Conservation (phyloP, 2,888 invertebrate species). For the Halictus quadricinctus region DNA sequence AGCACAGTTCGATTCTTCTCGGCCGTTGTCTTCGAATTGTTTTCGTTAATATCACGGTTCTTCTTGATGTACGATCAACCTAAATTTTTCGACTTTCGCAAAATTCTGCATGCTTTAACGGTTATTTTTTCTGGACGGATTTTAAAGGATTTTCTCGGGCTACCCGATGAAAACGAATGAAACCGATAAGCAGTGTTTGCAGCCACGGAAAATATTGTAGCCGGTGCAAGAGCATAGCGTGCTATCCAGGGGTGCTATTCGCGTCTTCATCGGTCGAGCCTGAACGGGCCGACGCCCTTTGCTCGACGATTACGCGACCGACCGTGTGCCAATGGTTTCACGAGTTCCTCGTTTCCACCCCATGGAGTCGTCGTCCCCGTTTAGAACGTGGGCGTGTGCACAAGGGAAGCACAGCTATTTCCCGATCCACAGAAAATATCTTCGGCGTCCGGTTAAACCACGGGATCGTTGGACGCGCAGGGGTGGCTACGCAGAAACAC, state of each 20-base stretch:
- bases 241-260: constrained; percentile 37
- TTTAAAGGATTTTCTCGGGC: background rate
- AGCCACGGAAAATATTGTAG: background rate
- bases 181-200: background rate
- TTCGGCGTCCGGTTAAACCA: background rate
- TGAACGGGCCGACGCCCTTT: constrained; percentile 63
- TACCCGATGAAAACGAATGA: background rate
- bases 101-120: too few species aligned
- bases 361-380: constrained; percentile 35
- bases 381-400: constrained; percentile 37
- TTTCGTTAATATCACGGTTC: background rate
- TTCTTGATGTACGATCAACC: too few species aligned
- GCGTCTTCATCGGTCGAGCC: constrained; percentile 22
- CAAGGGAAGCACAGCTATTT: constrained; percentile 26
- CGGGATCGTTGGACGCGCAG: background rate
- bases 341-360: constrained; percentile 41
- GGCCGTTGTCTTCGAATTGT: background rate
- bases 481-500: background rate
- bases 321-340: constrained; percentile 52
- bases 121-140: background rate
- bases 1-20: background rate
- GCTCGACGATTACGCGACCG: constrained; percentile 60
- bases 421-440: constrained; percentile 1
- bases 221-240: constrained; percentile 19
- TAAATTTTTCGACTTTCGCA: too few species aligned